Evolutionary conservation across 2,113 vertebrate species (phyloP), one percentile per base, ranked within the genome.

Genomic region (Ciconia maguari): DNA sequence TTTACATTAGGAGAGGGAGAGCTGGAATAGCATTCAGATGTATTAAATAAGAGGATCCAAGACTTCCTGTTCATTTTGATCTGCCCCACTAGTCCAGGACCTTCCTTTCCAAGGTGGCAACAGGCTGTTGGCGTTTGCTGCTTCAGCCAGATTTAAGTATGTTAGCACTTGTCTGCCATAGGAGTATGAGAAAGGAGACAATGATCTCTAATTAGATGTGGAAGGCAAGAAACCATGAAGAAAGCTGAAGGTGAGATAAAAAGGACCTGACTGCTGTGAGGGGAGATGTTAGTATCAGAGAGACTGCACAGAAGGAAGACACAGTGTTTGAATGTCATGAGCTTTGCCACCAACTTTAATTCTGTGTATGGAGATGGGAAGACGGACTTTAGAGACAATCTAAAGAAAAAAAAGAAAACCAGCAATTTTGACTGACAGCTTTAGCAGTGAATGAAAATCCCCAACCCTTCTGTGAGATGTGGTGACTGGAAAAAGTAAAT

Each of bases 401-500:
- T 74, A 77, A 79, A 49, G 34, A 25, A 77, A 70, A 74, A 54
- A 76, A 41, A 41, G 20, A 78, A 88, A 82, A 8, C 11, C 9
- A 57, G 17, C 15, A 71, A 68, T 82, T 79, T 71, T 91, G 69
- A 94, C 30, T 68, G 93, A 71, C 83, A 78, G n/a, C 9, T 81
- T 84, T 52, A 93, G 25, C 36, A 78, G 30, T 79, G 74, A 94
- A 79, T 85, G 72, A 87, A 95, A 91, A 95, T 51, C 55, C 18
- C 52, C 80, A 93, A 57, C 26, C 18, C 30, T 75, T 90, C 65
- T 72, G 57, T 44, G 76, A 93, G 61, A 90, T 93, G 83, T 78
- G 69, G 69, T 84, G 74, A 57, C 86, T 94, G 89, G 72, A 94
- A 95, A 96, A 94, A 93, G 44, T 84, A 96, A 95, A 91, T 71